A percentile compares a stretch with the other conserved stretches of the same genome.
These are phyloP conservation scores for Mythimna impura DNA, from an alignment of 2,888 invertebrate species.

Conservation along the genomic window DNA sequence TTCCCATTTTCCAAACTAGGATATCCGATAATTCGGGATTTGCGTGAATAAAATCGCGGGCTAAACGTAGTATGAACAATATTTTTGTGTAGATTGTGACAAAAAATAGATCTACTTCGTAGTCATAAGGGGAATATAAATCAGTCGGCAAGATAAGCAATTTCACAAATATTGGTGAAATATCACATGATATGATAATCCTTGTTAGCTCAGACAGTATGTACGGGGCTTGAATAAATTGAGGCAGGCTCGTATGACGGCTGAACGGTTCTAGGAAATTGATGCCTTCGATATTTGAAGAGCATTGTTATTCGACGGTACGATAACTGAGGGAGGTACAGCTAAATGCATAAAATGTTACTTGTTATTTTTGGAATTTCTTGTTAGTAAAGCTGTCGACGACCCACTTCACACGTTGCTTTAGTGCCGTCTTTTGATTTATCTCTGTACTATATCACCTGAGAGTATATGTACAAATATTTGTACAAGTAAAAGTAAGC, in stretches of 20 bases:
- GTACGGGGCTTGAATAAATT: slow-evolving; percentile 59
- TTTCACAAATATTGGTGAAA: slow-evolving; percentile 56
- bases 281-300: slow-evolving; percentile 45
- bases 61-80: background rate
- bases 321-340: slow-evolving; percentile 6
- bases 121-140: slow-evolving; percentile 44
- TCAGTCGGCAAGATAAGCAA: slow-evolving; percentile 54
- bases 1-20: background rate
- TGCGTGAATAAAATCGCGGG: background rate
- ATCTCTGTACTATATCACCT: slow-evolving; percentile 21
- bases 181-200: slow-evolving; percentile 57
- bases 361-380: background rate
- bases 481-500: slow-evolving; percentile 6
- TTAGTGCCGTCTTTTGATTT: slow-evolving; percentile 38
- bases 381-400: background rate
- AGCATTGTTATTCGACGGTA: slow-evolving; percentile 42
- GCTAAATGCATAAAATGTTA: slow-evolving; percentile 11
- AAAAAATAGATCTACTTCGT: slow-evolving; percentile 27
- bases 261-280: slow-evolving; percentile 41
- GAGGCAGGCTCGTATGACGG: slow-evolving; percentile 45
- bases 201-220: slow-evolving; percentile 55
- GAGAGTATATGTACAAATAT: slow-evolving; percentile 28
- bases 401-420: slow-evolving; percentile 18
- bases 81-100: slow-evolving; percentile 10
- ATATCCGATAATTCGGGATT: background rate